Base-by-base conservation (phyloP, 53 echinoderm and acorn worm species). In the Glandiceps talaboti region DNA sequence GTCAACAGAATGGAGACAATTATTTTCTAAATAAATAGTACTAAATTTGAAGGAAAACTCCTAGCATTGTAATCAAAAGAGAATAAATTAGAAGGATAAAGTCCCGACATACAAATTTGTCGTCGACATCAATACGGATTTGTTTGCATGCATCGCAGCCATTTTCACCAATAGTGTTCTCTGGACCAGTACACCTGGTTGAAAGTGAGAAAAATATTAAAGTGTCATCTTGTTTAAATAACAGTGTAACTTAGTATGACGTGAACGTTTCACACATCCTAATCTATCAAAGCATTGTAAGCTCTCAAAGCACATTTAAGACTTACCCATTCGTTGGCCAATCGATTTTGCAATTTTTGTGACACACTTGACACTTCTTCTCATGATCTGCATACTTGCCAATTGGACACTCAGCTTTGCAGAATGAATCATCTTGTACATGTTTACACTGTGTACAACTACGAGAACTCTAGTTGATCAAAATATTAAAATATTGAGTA, bases 381-480 rank as follows among this genome's bases (percentile, higher is more conserved):
- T 92, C 74, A 33, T 85, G 84, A 73, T 88, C 82, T 27, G 81
- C 81, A 33, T 88, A 96, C 75, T 92, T 92, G 25, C 74, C 31
- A 32, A 79, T 84, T 1, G 96, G 96, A 45, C 96, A 96, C 27
- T 82, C 89, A 0, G 20, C 32, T 30, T 90, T 76, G 73, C 96
- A 96, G 82, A 79, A 90, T 6, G 87, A 86, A 27, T 90, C 92
- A 77, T 96, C 96, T 75, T 87, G 81, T 29, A 92, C 90, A 33
- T 92, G 82, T 28, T 82, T 78, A 78, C 96, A 96, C 28, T 31
- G 77, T 20, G 79, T 81, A 31, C 88, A 87, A 73, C 87, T 87
- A 74, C 80, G 77, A 0, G 85, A 81, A 0, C 90, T 86, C 80
- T 90, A 27, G 26, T 31, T 74, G 20, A 45, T 12, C 20, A 45